Base-by-base conservation (phyloP, 2,797 vertebrate species). In the Menidia menidia region DNA sequence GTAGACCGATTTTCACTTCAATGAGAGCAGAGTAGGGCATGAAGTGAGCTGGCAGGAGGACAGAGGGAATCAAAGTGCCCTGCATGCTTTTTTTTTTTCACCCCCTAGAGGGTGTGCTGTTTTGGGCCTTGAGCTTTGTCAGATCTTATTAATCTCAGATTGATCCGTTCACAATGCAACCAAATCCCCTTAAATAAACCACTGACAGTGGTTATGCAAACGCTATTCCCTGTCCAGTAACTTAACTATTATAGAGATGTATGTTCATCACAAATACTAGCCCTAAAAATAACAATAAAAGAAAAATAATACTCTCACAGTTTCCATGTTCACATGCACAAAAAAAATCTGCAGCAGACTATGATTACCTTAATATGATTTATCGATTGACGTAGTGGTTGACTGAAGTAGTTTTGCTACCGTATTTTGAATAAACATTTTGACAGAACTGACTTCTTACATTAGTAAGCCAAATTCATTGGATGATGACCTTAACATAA, bases 1-100 rank as follows among this genome's bases (percentile, higher is more conserved):
- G 77, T 60, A 64, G 60, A 75, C 82, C 19, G 39, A 76, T 87
- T 91, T 91, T 88, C 77, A 91, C 87, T 88, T 90, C 90, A 92
- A 87, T 88, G 81, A 77, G 60, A 88, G 75, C 45, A 67, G 81
- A 83, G 83, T 31, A 64, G 85, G 81, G 85, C 87, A 89, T 90
- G 87, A 88, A 88, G 87, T 87, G 82, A 87, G 85, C 87, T 85
- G 83, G 89, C 80, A 88, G 76, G 45, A 78, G 77, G 81, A 87
- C 55, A 81, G 64, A 78, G 80, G 67, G 81, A 92, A 85, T 85
- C 80, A 90, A 89, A 88, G 83, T 80, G 73, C 82, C 88, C 85
- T 75, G 60, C 43, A 43, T 70, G 77, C 60, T 2, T 39, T 79
- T 77, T 79, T 77, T 64, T 48, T 32, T 42, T 50, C 35, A 19